Base-by-base conservation (phyloP, 2,113 vertebrate species). In the Lycocorax pyrrhopterus region DNA sequence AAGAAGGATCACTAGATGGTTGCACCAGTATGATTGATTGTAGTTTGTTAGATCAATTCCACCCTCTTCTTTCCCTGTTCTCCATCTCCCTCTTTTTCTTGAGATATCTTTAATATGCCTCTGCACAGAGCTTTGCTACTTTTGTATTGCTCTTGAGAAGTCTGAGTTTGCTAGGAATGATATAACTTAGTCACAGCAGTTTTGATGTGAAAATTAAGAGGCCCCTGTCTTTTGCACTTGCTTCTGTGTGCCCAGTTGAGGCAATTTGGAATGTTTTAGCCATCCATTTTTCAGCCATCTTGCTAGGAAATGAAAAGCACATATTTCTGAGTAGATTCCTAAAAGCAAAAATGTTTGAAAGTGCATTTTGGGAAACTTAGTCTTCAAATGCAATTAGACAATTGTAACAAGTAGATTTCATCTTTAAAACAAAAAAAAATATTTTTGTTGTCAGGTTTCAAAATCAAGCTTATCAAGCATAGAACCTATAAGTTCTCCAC, bases 401-500 rank as follows among this genome's bases (percentile, higher is more conserved):
- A 58, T 83, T 95, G 29, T 68, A 84, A 25, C 67, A 73, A 75
- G 55, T 90, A 33, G 51, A 32, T 26, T 72, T 84, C 5, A 37
- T 58, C 2, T 27, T 78, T 16, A 13, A 26, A 39, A 51, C 26
- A 7, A 20, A 33, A 23, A 25, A 55, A 20, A 7, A 15, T 85
- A n/a, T 93, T 96, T 68, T 92, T 74, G 30, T 90, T 60, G 7
- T 67, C 93, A 98, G 97, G 92, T 96, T 96, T 69, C 92, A 84
- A 98, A 98, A 87, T 91, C 97, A 29, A 97, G 71, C 72, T 96
- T 96, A 14, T 81, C 96, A 60, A 95, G 79, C 67, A 35, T 85
- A 90, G 98, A 98, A 78, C 91, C 96, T 94, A 35, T 95, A 92
- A 98, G 89, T 96, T 75, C 89, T 71, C 92, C 92, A 55, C 68